Base-by-base conservation (phyloP, 2,113 vertebrate species). In the Saguinus imperator region DNA sequence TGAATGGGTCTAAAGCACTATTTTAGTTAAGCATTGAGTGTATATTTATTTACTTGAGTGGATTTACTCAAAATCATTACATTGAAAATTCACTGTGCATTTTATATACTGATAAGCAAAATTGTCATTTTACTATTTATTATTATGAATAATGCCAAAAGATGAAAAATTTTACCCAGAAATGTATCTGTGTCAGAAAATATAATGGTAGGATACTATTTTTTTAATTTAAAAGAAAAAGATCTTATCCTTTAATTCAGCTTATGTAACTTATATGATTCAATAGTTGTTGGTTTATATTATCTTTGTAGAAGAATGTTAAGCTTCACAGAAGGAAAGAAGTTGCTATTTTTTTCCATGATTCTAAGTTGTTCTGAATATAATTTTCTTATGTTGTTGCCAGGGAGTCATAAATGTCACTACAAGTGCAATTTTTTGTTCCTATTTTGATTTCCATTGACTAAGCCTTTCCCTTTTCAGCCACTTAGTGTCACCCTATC, bases 401-500 rank as follows among this genome's bases (percentile, higher is more conserved):
- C 52, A 55, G 6, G 72, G 87, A 96, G 66, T 96, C 87, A 91
- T 96, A 94, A 96, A 95, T 96, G 90, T 94, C 95, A 94, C 72
- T 27, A 80, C 43, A 58, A 92, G 88, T 87, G 10, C 75, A 91
- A 75, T 81, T 94, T 97, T 97, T 97, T 94, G 48, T 97, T 94
- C 94, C 91, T 90, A 86, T 94, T 95, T 98, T 98, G 95, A 97
- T 98, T 97, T 96, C 68, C 86, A 96, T 94, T 97, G 87, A 97
- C 93, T 96, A 97, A 96, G 76, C 13, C 93, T 91, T 83, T 93
- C 85, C 90, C 43, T 81, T 93, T 97, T 96, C 81, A 94, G 37
- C 93, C 98, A 98, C 97, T 97, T 95, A 97, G 97, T 96, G 91
- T 95, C 98, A 94, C 83, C 95, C 89, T 96, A 96, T 91, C 77